phyloP scores from a whole-genome alignment of 2,113 vertebrate genomes.

The Rallus limicola region DNA sequence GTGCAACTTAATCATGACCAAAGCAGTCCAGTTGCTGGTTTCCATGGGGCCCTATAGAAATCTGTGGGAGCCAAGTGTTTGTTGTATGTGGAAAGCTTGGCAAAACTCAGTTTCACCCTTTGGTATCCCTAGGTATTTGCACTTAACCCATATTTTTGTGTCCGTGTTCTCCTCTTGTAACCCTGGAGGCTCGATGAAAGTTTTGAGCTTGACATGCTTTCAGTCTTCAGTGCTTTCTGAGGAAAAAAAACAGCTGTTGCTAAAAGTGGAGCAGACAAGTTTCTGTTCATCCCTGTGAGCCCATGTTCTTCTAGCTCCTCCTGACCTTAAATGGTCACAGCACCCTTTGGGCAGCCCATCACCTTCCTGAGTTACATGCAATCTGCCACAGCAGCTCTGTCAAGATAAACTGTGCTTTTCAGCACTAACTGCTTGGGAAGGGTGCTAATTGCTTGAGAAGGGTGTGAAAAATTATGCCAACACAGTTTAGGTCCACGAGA shows the following conservation, averaged over 20 bases:
- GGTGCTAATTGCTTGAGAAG: background rate
- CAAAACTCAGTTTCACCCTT: background rate
- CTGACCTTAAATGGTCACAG: background rate
- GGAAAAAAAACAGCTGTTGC: background rate
- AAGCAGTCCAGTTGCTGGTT: background rate
- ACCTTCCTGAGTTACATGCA: background rate
- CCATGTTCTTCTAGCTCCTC: background rate
- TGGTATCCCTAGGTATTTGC: background rate
- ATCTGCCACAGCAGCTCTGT: background rate
- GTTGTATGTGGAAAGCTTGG: accelerated
- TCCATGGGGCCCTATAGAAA: background rate
- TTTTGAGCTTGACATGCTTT: background rate
- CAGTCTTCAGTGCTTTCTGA: background rate
- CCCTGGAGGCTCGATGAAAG: background rate
- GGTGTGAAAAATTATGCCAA: accelerated
- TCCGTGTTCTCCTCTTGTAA: background rate
- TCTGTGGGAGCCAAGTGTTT: background rate
- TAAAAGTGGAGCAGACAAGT: background rate
- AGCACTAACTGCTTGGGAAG: no score
- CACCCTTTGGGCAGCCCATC: background rate
- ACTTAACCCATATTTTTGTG: background rate
- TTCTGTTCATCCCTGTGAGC: background rate
- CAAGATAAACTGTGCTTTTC: background rate
- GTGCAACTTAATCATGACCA: background rate
- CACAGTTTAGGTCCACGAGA: background rate